phyloP scores from a whole-genome alignment of 2,113 vertebrate species.

The Marcusenius ussheri region DNA sequence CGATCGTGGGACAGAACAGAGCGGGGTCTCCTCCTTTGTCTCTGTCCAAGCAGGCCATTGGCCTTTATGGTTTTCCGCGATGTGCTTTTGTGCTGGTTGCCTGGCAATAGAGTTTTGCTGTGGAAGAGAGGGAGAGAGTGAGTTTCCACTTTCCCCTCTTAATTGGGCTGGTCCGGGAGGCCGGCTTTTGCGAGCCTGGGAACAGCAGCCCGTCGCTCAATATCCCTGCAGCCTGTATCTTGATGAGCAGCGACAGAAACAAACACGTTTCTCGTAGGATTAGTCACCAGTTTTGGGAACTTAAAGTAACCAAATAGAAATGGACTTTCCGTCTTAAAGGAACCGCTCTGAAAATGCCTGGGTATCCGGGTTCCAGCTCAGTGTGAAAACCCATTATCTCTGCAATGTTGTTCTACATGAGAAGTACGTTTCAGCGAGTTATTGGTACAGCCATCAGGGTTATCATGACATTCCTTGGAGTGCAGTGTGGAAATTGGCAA shows the following conservation, averaged over 20 bases:
- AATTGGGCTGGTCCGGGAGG: neutral
- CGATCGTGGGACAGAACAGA: neutral
- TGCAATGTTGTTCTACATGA: neutral
- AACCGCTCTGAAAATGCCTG: neutral
- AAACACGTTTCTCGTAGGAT: neutral
- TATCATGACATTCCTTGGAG: neutral
- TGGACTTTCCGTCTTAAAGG: neutral
- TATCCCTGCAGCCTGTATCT: neutral
- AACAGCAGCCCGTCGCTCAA: neutral
- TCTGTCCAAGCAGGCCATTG: neutral
- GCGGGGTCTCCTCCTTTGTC: neutral
- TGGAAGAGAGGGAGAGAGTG: neutral
- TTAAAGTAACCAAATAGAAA: neutral
- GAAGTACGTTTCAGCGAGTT: neutral
- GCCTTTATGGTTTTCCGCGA: neutral
- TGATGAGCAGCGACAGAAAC: neutral
- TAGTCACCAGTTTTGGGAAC: neutral
- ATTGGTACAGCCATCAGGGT: neutral
- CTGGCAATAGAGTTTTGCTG: neutral
- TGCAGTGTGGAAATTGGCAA: neutral
- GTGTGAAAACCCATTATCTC: neutral
- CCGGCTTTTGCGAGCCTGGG: neutral
- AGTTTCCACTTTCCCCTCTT: neutral
- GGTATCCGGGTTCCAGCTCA: neutral
- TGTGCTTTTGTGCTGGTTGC: slow-evolving; percentile 3